phyloP scores from a whole-genome alignment of 1,140 invertebrate species.

The Euwallacea similis region DNA sequence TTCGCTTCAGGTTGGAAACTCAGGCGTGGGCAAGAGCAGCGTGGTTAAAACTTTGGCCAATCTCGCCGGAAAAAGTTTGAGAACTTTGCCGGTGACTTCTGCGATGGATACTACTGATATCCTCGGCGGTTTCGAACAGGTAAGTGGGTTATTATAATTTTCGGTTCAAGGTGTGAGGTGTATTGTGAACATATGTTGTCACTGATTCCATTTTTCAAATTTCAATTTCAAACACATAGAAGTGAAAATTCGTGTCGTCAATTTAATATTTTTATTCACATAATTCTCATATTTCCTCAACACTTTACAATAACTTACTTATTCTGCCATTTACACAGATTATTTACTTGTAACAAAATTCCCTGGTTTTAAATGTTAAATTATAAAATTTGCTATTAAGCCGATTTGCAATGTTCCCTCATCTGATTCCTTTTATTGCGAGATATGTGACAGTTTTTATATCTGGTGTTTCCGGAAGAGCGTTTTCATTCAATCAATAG shows the following conservation, averaged over 20 bases:
- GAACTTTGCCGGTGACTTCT: conserved; percentile 83
- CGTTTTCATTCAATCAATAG: no score
- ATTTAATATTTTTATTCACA: not conserved
- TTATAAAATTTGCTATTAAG: no score
- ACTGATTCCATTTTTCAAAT: no score
- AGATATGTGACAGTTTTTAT: no score
- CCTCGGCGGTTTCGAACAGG: conserved; percentile 95
- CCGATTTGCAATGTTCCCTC: no score
- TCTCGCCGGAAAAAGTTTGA: conserved; percentile 72
- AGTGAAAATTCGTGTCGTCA: no score
- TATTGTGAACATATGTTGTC: no score
- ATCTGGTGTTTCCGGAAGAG: no score
- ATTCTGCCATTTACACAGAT: not conserved
- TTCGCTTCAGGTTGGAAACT: conserved; percentile 68
- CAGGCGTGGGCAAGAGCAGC: conserved; percentile 81
- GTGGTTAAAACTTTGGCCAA: conserved; percentile 76
- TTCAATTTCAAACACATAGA: no score
- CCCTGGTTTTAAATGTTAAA: no score
- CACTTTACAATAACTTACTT: not conserved
- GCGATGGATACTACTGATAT: conserved; percentile 95
- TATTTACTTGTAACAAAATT: not conserved
- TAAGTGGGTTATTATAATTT: conserved; percentile 55
- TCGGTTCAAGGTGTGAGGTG: no score
- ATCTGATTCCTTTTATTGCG: no score
- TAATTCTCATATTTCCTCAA: not conserved